phyloP scores from a whole-genome alignment of 2,113 vertebrate species.

The Tapirus terrestris region DNA sequence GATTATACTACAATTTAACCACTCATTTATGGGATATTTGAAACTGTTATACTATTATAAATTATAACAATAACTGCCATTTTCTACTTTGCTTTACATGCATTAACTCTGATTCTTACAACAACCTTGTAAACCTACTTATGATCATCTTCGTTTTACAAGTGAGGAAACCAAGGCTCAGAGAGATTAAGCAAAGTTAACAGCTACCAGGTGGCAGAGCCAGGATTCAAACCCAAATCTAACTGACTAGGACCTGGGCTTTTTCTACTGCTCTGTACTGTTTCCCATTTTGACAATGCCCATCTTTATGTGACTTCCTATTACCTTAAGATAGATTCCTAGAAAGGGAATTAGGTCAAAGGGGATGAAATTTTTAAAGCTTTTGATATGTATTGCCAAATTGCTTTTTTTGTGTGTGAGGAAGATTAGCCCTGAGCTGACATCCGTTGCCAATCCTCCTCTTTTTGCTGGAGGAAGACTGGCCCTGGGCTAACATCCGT shows the following conservation, averaged over 20 bases:
- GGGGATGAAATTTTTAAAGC: neutral
- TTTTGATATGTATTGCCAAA: neutral
- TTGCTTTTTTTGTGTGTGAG: neutral
- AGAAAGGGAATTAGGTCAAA: neutral
- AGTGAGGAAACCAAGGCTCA: neutral
- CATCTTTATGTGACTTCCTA: neutral
- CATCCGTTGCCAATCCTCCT: no score
- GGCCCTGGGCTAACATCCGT: no score
- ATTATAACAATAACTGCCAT: neutral
- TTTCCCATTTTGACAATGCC: neutral
- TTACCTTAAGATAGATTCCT: neutral
- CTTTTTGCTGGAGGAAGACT: no score
- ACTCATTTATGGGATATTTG: neutral
- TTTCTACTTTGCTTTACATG: neutral
- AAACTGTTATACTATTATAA: neutral
- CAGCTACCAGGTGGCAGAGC: conserved; percentile 32
- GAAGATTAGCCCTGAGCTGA: no score
- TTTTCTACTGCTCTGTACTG: neutral
- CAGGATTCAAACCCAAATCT: neutral
- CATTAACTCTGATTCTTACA: neutral
- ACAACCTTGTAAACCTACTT: neutral
- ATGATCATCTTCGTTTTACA: neutral
- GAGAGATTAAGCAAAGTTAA: conserved; percentile 9
- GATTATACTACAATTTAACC: neutral
- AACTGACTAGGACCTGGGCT: neutral